A percentile compares a stretch with the other conserved stretches of the same genome.
Evolutionary conservation across 2,888 invertebrate species (phyloP).

Genomic region (Rotaria macrura): DNA sequence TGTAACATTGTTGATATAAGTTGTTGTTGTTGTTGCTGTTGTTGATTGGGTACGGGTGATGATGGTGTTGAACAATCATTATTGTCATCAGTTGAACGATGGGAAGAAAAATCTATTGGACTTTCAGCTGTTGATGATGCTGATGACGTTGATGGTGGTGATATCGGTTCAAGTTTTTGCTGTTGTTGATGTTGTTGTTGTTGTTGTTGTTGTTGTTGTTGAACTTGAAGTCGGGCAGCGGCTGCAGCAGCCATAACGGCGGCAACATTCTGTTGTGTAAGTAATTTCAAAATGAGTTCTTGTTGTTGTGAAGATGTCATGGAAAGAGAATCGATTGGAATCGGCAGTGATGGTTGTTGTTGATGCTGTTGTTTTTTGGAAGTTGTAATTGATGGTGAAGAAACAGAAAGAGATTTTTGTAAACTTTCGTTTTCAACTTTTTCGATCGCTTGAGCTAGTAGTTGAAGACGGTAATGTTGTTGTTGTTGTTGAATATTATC

Average conservation of each 20-base stretch:
- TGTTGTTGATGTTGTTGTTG: neutral
- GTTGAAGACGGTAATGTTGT: constrained; percentile 15
- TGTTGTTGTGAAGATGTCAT: neutral
- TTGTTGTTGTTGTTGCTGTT: neutral
- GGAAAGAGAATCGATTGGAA: neutral
- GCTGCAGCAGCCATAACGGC: neutral
- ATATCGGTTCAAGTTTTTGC: neutral
- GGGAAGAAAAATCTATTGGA: constrained; percentile 16
- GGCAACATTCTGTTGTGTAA: neutral
- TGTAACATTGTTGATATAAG: neutral
- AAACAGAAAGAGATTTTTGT: neutral
- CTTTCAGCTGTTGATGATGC: neutral
- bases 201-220: neutral
- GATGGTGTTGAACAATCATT: neutral
- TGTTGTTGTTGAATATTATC: constrained; percentile 1
- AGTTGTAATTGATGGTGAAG: neutral
- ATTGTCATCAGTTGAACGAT: neutral
- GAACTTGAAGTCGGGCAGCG: neutral
- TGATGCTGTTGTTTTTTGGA: neutral
- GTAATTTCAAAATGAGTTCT: neutral
- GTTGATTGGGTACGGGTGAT: neutral
- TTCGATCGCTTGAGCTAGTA: constrained; percentile 2
- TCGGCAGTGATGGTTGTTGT: neutral
- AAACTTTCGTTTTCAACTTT: constrained; percentile 7
- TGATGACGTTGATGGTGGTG: neutral